These are phyloP conservation scores for Gymnocheta viridis DNA, from an alignment of 2,888 invertebrate genomes.

Conservation along the genomic window DNA sequence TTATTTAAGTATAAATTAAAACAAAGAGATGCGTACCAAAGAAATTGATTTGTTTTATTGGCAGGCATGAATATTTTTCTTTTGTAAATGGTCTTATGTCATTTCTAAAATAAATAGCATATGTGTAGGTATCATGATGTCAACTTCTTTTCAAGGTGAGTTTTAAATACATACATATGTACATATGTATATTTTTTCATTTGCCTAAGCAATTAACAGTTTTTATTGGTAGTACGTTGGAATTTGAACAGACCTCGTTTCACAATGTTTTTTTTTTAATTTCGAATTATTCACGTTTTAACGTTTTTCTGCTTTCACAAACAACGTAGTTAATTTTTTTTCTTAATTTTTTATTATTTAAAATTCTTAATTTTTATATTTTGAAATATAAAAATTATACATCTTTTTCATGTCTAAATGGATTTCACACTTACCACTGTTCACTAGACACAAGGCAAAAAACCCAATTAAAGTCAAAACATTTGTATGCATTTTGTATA, in stretches of 20 bases:
- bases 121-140: constrained; percentile 16
- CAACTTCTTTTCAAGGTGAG: constrained; percentile 1
- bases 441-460: constrained; percentile 76
- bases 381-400: not conserved
- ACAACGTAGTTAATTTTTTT: constrained; percentile 32
- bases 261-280: not conserved
- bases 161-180: not conserved
- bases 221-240: not conserved
- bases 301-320: not conserved
- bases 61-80: not conserved
- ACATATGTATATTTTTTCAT: not conserved
- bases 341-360: not conserved
- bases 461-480: constrained; percentile 74
- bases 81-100: not conserved
- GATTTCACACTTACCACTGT: constrained; percentile 76
- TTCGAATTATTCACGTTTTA: not conserved
- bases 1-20: too few relatives aligned
- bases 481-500: constrained; percentile 76
- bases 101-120: not conserved
- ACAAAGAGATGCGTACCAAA: not conserved
- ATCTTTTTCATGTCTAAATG: not conserved
- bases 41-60: not conserved
- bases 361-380: not conserved
- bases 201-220: not conserved
- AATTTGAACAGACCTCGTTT: constrained; percentile 2